These are phyloP conservation scores for Rhinoraja longicauda DNA, from an alignment of 2,797 vertebrate genomes.

Conservation along the genomic window DNA sequence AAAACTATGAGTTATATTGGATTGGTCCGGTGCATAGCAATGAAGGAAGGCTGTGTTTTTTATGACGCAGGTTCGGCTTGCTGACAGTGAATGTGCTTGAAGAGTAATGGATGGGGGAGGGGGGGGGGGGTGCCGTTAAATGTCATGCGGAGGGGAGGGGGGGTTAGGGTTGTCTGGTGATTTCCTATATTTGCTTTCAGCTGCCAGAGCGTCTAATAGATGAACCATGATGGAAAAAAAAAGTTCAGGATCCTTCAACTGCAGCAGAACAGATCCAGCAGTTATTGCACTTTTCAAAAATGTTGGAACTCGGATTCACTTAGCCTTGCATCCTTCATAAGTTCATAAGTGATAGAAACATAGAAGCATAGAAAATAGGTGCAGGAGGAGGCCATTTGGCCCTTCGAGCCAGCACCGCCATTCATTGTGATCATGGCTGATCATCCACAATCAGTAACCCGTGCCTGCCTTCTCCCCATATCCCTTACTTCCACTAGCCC, in stretches of 20 bases:
- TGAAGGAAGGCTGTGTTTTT: neutral
- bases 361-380: too few relatives aligned
- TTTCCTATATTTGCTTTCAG: neutral
- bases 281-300: neutral
- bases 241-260: neutral
- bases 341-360: too few relatives aligned
- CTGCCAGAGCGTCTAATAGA: neutral
- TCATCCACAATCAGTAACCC: too few relatives aligned
- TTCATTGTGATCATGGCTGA: too few relatives aligned
- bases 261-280: neutral
- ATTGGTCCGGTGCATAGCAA: neutral
- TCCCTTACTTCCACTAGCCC: too few relatives aligned
- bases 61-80: neutral
- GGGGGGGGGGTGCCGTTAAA: neutral
- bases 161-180: too few relatives aligned
- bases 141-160: neutral
- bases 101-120: neutral
- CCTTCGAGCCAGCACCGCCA: too few relatives aligned
- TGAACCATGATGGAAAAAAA: neutral
- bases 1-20: constrained; percentile 4
- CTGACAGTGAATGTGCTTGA: neutral
- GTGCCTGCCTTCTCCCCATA: too few relatives aligned
- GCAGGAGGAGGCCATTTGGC: too few relatives aligned
- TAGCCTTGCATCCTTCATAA: neutral
- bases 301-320: neutral